Percentiles rank a stretch among this genome's conserved stretches.
Conservation (phyloP, 2,113 vertebrate genomes). For the Perca fluviatilis region DNA sequence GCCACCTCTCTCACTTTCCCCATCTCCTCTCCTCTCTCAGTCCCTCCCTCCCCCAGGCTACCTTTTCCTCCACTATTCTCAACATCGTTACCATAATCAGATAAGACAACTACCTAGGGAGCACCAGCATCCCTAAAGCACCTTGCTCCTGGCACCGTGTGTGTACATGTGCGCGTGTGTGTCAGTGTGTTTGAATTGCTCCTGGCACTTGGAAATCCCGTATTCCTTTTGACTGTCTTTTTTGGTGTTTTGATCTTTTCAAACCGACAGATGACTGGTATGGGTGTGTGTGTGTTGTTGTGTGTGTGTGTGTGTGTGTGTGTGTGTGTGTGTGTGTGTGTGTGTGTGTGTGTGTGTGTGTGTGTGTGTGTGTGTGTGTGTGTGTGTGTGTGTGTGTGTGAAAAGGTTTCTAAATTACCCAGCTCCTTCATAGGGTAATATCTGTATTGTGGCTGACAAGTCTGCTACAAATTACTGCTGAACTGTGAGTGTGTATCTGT, state of each 20-base stretch:
- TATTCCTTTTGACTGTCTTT: constrained; percentile 82
- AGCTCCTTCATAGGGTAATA: constrained; percentile 72
- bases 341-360: constrained; percentile 25
- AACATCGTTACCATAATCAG: constrained; percentile 85
- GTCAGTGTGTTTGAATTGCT: constrained; percentile 63
- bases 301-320: constrained; percentile 7
- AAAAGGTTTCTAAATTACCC: constrained; percentile 74
- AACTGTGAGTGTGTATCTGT: constrained; percentile 41
- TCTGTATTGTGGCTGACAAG: constrained; percentile 72
- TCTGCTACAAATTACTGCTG: constrained; percentile 72
- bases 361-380: constrained; percentile 41
- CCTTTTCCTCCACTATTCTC: constrained; percentile 74
- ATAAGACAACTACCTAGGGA: constrained; percentile 84
- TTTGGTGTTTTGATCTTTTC: constrained; percentile 78
- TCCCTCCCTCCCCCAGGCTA: constrained; percentile 73
- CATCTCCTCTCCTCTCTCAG: constrained; percentile 52
- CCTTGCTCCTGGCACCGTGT: constrained; percentile 79
- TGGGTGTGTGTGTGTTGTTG: constrained; percentile 43
- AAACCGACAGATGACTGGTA: constrained; percentile 74
- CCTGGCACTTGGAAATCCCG: constrained; percentile 73
- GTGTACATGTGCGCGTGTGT: constrained; percentile 31
- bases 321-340: constrained; percentile 3
- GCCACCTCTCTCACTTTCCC: constrained; percentile 50
- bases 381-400: constrained; percentile 24
- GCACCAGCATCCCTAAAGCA: constrained; percentile 79